A percentile compares a stretch with the other conserved stretches of the same genome.
These are phyloP conservation scores for Heterodera schachtii DNA, from an alignment of 1,140 invertebrate species.

Conservation along the genomic window DNA sequence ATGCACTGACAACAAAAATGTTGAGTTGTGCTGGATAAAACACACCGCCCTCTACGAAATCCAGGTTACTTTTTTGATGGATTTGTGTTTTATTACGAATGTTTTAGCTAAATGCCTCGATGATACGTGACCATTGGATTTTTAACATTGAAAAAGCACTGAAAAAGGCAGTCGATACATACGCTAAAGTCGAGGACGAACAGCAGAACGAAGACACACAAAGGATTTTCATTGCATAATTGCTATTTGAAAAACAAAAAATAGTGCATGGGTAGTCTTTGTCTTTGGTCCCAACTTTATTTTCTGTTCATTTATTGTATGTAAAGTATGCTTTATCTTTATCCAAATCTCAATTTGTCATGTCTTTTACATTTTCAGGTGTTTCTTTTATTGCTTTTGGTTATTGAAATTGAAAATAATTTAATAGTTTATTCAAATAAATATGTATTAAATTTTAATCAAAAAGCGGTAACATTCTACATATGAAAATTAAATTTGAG, in stretches of 20 bases:
- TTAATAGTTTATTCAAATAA: no score
- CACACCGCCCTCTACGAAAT: slow-evolving; percentile 45
- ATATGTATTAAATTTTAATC: no score
- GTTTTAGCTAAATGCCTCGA: slow-evolving; percentile 20
- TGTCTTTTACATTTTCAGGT: no score
- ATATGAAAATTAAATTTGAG: no score
- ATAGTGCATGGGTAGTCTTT: no score
- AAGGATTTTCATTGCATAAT: not conserved
- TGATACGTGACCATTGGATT: slow-evolving; percentile 27
- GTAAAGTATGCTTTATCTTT: no score
- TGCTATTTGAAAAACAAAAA: not conserved
- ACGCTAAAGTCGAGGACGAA: not conserved
- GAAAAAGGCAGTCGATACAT: not conserved
- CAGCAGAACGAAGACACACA: not conserved
- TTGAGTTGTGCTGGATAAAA: slow-evolving; percentile 46
- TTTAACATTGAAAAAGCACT: slow-evolving; percentile 25
- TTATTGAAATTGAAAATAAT: no score
- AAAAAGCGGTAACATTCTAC: no score
- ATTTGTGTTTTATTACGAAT: not conserved
- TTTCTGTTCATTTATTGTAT: no score
- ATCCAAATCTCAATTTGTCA: no score
- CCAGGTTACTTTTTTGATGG: not conserved
- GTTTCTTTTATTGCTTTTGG: no score
- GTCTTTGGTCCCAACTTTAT: no score
- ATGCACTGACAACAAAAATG: slow-evolving; percentile 27